Conservation (phyloP, 2,113 vertebrate genomes). For the Carlito syrichta region DNA sequence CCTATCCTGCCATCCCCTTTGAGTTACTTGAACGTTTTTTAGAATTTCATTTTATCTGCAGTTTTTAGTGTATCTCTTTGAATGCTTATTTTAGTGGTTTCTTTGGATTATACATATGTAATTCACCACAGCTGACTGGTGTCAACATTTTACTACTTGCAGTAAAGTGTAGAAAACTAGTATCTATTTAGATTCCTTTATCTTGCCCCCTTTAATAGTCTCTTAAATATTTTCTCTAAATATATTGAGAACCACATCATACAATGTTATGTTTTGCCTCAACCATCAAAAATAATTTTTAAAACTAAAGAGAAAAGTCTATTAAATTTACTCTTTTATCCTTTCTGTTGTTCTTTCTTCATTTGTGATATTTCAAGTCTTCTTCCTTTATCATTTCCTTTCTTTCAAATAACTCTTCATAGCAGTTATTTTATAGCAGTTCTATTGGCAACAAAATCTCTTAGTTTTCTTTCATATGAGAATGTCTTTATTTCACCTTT, state of each 20-base stretch:
- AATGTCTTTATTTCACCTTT: background rate
- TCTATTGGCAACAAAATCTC: background rate
- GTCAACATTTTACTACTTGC: background rate
- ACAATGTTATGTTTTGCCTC: background rate
- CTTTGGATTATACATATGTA: background rate
- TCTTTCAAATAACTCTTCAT: background rate
- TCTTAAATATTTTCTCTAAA: background rate
- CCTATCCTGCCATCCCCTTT: background rate
- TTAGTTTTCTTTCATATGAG: background rate
- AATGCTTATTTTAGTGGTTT: background rate
- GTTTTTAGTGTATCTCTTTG: background rate
- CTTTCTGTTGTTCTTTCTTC: background rate
- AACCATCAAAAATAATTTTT: background rate
- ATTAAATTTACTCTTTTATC: background rate
- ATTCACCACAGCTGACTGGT: background rate
- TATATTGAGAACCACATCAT: background rate
- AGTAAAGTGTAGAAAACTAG: background rate
- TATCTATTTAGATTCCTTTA: background rate
- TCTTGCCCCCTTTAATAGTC: background rate
- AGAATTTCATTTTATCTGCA: conserved; percentile 6
- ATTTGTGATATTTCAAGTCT: background rate
- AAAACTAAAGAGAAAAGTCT: background rate
- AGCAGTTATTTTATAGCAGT: background rate
- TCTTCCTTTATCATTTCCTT: conserved; percentile 3
- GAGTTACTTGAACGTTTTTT: background rate